Conservation (phyloP, 2,797 vertebrate species). For the Ptychobarbus kaznakovi region DNA sequence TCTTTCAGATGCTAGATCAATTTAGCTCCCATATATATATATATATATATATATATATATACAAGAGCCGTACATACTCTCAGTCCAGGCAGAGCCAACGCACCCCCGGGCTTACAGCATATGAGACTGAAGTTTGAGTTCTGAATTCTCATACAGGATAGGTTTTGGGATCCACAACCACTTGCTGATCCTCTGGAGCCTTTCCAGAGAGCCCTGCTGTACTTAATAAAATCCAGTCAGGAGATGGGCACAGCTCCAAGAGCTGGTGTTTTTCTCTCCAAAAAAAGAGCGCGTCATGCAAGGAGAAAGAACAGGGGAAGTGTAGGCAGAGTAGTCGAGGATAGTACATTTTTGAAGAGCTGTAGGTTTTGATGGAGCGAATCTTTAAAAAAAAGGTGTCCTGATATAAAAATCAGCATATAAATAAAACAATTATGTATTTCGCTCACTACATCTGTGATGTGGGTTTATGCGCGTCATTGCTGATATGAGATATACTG, state of each 20-base stretch:
- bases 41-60: too few relatives aligned
- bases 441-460: neutral
- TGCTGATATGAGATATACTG: neutral
- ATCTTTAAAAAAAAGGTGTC: neutral
- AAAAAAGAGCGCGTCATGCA: conserved; percentile 75
- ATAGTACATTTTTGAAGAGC: conserved; percentile 1
- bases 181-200: conserved; percentile 77
- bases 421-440: neutral
- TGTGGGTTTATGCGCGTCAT: neutral
- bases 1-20: neutral
- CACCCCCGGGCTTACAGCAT: neutral
- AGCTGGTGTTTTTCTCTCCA: conserved; percentile 82
- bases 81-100: neutral
- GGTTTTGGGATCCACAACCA: conserved; percentile 62
- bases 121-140: conserved; percentile 44
- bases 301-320: conserved; percentile 56
- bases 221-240: conserved; percentile 92
- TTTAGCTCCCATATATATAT: neutral
- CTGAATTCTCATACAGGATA: conserved; percentile 32
- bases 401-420: conserved; percentile 17
- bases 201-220: conserved; percentile 85
- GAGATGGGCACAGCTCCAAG: conserved; percentile 85
- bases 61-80: neutral
- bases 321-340: conserved; percentile 12
- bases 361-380: conserved; percentile 4